Evolutionary conservation across 2,113 vertebrate genomes (phyloP).

Genomic region (Chroicocephalus ridibundus): DNA sequence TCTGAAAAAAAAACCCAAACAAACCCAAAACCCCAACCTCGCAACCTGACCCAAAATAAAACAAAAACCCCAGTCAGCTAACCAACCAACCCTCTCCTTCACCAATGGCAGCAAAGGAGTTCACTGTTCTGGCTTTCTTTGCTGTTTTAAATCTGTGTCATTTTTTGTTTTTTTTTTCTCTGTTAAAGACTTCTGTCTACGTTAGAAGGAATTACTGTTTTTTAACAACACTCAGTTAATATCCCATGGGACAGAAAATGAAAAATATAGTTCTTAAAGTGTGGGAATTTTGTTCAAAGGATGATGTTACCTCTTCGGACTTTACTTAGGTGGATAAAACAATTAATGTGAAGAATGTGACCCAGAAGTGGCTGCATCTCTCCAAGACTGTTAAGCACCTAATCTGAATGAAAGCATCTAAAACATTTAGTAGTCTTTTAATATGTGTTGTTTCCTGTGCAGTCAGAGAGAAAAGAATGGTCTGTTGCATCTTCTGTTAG

Average conservation of each 20-base stretch:
- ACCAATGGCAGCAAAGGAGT: background rate
- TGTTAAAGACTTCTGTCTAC: background rate
- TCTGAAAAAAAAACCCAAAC: background rate
- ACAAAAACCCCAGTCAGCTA: background rate
- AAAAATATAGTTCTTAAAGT: background rate
- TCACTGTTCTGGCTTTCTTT: background rate
- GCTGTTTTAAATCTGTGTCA: background rate
- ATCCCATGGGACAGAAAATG: background rate
- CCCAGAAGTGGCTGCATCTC: background rate
- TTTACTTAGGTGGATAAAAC: background rate
- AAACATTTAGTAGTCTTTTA: background rate
- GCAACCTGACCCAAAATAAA: background rate
- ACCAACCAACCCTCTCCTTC: background rate
- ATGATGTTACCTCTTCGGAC: background rate
- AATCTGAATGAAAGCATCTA: background rate
- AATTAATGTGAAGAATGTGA: background rate
- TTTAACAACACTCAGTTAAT: background rate
- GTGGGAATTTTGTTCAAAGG: background rate
- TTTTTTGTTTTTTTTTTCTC: background rate
- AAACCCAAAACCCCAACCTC: accelerated
- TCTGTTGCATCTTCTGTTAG: background rate
- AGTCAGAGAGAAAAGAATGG: background rate
- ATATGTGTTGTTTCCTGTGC: background rate
- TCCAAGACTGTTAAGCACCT: background rate
- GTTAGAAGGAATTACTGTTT: background rate